Percentiles rank a stretch among this genome's conserved stretches.
These are phyloP conservation scores for Hyperopisus bebe DNA, from an alignment of 2,113 vertebrate genomes.

Conservation along the genomic window DNA sequence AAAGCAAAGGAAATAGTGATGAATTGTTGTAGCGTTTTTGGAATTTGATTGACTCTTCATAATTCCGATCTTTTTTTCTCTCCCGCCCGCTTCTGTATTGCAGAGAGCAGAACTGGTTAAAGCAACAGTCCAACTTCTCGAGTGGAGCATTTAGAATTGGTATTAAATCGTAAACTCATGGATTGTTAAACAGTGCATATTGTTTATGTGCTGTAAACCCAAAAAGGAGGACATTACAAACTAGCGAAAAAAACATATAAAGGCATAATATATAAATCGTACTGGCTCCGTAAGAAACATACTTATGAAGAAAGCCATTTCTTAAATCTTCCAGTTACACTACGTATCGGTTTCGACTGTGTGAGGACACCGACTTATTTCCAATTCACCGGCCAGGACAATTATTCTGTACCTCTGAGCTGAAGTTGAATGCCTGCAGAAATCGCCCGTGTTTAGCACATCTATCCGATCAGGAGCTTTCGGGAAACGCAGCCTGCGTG, in stretches of 20 bases:
- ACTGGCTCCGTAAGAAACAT: background rate
- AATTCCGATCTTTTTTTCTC: slow-evolving; percentile 10
- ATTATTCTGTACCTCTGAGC: slow-evolving; percentile 33
- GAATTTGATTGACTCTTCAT: slow-evolving; percentile 15
- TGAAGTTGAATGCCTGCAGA: slow-evolving; percentile 57
- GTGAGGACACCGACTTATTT: background rate
- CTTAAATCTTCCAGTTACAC: no score
- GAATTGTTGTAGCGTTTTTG: slow-evolving; percentile 10
- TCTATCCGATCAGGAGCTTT: slow-evolving; percentile 49
- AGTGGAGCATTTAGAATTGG: background rate
- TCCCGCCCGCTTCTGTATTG: slow-evolving; percentile 15
- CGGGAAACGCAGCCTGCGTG: slow-evolving; percentile 29
- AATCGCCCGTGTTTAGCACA: slow-evolving; percentile 43
- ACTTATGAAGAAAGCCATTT: background rate
- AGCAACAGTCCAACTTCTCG: background rate
- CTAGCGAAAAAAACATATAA: background rate
- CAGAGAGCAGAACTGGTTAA: slow-evolving; percentile 17
- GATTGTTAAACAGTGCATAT: background rate
- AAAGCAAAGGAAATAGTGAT: background rate
- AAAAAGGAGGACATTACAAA: background rate
- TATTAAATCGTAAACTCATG: background rate
- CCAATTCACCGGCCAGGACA: background rate
- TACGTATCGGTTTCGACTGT: background rate
- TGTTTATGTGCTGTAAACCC: background rate
- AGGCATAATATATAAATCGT: background rate